Percentiles rank a stretch among this genome's conserved stretches.
Conservation (phyloP, 2,797 vertebrate species). For the Champsocephalus esox region DNA sequence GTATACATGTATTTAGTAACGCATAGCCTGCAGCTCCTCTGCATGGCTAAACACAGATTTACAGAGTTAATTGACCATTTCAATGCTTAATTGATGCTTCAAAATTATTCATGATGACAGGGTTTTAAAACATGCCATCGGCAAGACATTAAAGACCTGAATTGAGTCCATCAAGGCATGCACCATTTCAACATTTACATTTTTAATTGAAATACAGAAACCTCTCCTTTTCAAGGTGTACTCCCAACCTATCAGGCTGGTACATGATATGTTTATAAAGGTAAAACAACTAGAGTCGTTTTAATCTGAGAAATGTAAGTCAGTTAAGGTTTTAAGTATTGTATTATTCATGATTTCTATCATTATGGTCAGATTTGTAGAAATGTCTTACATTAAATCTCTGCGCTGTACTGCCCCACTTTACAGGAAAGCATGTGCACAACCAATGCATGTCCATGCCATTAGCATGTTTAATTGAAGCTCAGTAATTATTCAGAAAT, state of each 20-base stretch:
- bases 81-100: conserved; percentile 66
- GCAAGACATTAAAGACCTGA: conserved; percentile 41
- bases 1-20: conserved; percentile 50
- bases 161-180: conserved; percentile 38
- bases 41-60: conserved; percentile 56
- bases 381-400: conserved; percentile 15
- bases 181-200: conserved; percentile 43
- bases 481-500: conserved; percentile 46
- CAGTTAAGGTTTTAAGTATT: neutral
- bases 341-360: neutral
- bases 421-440: conserved; percentile 17
- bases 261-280: too few species aligned
- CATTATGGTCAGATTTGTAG: neutral
- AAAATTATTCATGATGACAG: conserved; percentile 54
- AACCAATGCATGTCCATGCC: conserved; percentile 24
- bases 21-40: conserved; percentile 53
- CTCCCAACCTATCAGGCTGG: conserved; percentile 11
- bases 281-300: neutral
- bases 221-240: conserved; percentile 4
- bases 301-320: neutral
- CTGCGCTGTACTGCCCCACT: neutral
- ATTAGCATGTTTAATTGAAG: conserved; percentile 69
- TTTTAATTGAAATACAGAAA: conserved; percentile 14
- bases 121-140: conserved; percentile 49
- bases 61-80: conserved; percentile 67